Base-by-base conservation (phyloP, 2,888 invertebrate genomes). In the Theodoxus fluviatilis region DNA sequence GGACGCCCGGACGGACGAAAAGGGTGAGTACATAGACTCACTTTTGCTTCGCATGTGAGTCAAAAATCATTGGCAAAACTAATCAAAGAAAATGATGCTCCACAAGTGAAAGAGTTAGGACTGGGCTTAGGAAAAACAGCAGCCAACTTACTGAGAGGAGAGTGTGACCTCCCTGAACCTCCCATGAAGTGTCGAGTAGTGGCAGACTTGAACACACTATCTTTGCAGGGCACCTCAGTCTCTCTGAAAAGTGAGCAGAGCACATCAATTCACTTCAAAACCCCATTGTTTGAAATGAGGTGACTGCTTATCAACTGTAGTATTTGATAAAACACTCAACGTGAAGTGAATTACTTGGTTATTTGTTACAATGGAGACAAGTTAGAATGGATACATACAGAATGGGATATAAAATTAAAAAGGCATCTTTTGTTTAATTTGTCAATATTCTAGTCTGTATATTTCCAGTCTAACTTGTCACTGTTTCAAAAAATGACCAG, bases 81-180 rank as follows among this genome's bases (percentile, higher is more conserved):
- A n/a, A n/a, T n/a, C n/a, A n/a, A n/a, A n/a, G n/a, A n/a, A n/a
- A n/a, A n/a, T n/a, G n/a, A n/a, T n/a, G n/a, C n/a, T n/a, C 3
- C 25, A 67, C 49, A 47, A 12, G 7, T 33, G 2, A 47, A 28
- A 67, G 52, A 25, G 7, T 31, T 18, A 22, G 7, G 38, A 9
- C 9, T 12, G 9, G 18, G 18, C 9, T 43, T 12, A 43, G 37
- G 37, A n/a, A 35, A 18, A 37, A 37, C 15, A 59, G 43, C 7
- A 69, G 15, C 35, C 7, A 9, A 80, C 82, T 76, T 74, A 85
- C 85, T 78, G 70, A 85, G 85, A 40, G 84, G 85, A 40, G 85
- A 84, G 9, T 76, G 74, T 67, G 80, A 82, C 55, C 85, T 74
- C 6, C 76, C 77, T 6, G 83, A 79, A 6, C 84, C n/a, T n/a